A percentile compares a stretch with the other conserved stretches of the same genome.
Conservation (phyloP, 2,888 invertebrate genomes). For the Hemicrepidius hirtus region DNA sequence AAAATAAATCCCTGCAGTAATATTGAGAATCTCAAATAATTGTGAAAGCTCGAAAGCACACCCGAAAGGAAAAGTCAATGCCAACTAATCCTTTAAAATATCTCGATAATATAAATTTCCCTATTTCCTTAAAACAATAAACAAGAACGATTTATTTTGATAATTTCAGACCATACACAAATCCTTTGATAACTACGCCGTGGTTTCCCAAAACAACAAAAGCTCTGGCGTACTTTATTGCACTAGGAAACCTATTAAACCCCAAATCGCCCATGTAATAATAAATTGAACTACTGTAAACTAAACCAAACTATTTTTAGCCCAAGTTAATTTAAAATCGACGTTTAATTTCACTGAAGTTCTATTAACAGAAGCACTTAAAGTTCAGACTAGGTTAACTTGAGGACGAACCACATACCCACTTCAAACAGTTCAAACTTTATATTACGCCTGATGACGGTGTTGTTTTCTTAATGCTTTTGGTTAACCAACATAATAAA, state of each 20-base stretch:
- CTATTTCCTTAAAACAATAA: neutral
- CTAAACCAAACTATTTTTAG: slow-evolving; percentile 46
- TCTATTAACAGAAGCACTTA: slow-evolving; percentile 25
- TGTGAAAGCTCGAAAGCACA: too few species aligned
- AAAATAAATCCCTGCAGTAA: too few species aligned
- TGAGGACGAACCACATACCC: slow-evolving; percentile 1
- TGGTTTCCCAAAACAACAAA: slow-evolving; percentile 5
- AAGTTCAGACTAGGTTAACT: slow-evolving; percentile 19
- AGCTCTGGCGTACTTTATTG: neutral
- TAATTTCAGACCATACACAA: neutral
- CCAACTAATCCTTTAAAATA: neutral
- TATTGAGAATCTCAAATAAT: too few species aligned
- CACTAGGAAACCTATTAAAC: slow-evolving; percentile 27
- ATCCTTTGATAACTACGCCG: slow-evolving; percentile 25
- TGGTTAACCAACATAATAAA: too few species aligned
- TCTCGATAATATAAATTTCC: neutral
- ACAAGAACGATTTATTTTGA: slow-evolving; percentile 5
- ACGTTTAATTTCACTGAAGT: slow-evolving; percentile 13
- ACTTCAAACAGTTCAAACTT: slow-evolving; percentile 15
- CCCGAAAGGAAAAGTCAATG: neutral
- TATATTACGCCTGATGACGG: neutral
- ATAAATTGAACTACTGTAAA: slow-evolving; percentile 45
- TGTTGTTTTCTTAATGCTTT: too few species aligned
- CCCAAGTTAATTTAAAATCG: slow-evolving; percentile 34
- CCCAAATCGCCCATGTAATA: slow-evolving; percentile 45